phyloP scores from a whole-genome alignment of 2,113 vertebrate species.

The Octodon degus region DNA sequence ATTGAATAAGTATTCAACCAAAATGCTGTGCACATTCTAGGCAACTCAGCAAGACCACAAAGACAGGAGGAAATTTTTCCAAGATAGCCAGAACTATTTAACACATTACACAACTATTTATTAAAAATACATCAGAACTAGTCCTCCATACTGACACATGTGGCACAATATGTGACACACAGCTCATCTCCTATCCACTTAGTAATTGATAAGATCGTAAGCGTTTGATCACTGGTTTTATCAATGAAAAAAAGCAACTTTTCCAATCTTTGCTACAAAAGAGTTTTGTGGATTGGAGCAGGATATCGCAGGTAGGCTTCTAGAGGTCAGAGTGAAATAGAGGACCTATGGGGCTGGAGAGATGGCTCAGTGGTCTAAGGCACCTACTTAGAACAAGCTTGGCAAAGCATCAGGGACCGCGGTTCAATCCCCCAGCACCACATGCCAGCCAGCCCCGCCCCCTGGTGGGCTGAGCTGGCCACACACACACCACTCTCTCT shows the following conservation, averaged over 20 bases:
- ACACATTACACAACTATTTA: neutral
- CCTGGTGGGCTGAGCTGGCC: no score
- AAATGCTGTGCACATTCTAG: neutral
- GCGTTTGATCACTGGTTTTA: neutral
- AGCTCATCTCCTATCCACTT: neutral
- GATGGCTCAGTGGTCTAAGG: no score
- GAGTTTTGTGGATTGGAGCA: neutral
- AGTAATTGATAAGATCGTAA: neutral
- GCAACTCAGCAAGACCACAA: neutral
- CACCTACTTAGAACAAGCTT: no score
- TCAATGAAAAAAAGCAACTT: neutral
- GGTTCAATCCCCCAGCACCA: no score
- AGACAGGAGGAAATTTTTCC: neutral
- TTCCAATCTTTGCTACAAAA: neutral
- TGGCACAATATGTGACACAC: neutral
- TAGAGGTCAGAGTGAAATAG: neutral
- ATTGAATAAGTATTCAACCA: neutral
- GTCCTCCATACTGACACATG: neutral
- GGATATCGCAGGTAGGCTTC: neutral
- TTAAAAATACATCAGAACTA: neutral
- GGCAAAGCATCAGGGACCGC: no score
- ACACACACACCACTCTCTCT: no score
- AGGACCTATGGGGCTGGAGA: no score
- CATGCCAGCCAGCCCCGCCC: no score
- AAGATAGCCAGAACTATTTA: neutral